phyloP scores from a whole-genome alignment of 2,113 vertebrate species.

The Plotosus lineatus region DNA sequence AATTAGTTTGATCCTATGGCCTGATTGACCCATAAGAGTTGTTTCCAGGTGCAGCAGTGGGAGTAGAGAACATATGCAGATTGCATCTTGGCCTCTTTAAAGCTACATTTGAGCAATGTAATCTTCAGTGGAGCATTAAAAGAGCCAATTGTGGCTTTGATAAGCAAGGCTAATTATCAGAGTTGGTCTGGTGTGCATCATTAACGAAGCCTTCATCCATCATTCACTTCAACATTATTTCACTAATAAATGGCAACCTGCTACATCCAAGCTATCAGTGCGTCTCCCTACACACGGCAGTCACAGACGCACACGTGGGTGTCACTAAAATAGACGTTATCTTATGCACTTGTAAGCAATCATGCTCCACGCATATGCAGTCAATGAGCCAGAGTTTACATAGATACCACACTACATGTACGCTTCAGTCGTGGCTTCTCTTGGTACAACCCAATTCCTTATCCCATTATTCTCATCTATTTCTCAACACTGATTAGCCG shows the following conservation, averaged over 20 bases:
- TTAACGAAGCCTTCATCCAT: constrained; percentile 48
- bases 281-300: too few species aligned
- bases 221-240: constrained; percentile 9
- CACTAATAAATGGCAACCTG: background rate
- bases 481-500: background rate
- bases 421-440: background rate
- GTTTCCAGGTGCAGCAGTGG: background rate
- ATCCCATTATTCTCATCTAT: background rate
- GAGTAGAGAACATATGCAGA: constrained; percentile 48
- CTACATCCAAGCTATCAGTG: background rate
- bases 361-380: too few species aligned
- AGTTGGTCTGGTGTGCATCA: constrained; percentile 33
- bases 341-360: too few species aligned
- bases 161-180: constrained; percentile 56
- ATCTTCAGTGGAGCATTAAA: constrained; percentile 46
- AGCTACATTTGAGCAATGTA: constrained; percentile 32
- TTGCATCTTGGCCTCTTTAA: constrained; percentile 43
- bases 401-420: background rate
- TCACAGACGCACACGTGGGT: too few species aligned
- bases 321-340: too few species aligned
- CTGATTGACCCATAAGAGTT: background rate
- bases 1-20: constrained; percentile 22
- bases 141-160: constrained; percentile 46
- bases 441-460: background rate
- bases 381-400: too few species aligned